Base-by-base conservation (phyloP, 1,140 invertebrate species). In the Diploscapter pachys region DNA sequence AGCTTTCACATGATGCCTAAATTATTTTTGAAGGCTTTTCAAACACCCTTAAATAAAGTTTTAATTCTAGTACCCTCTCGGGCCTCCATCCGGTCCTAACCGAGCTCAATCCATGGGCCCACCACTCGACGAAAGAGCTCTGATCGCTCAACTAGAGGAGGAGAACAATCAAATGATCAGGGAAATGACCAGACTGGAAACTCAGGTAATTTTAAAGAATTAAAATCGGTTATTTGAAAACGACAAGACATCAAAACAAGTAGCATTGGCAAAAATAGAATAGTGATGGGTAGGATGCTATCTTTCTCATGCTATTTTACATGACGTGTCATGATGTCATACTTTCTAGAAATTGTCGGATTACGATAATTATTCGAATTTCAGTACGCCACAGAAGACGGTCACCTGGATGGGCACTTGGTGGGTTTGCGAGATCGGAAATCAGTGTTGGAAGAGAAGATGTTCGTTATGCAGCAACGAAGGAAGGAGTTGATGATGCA, bases 401-500 rank as follows among this genome's bases (percentile, higher is more conserved):
- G 78, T 92, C 93, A 81, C 92, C 93, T 85, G 92, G 86, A 64
- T 88, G 89, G 13, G 90, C 95, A 98, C 88, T 87, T 98, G 61
- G 87, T 93, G 55, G 92, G 93, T 52, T 87, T 98, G 61, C 88
- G 95, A 5, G 93, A 95, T 86, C 89, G 94, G 63, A 98, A 97
- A 86, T 93, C 93, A 77, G 95, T 98, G 85, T 88, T 99, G 64
- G 96, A 99, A 86, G 91, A 90, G 0, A 93, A 97, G 84, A 89
- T 99, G 85, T 91, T 91, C 31, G 91, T 92, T 3, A 88, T 98
- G 79, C 95, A 98, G 87, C 94, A 97, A 86, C 95, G 93, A 3
- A 88, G 94, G 73, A 89, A 92, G 66, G 93, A 96, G 81, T 88
- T 97, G 31, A 96, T 97, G 93, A 92, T 93, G 55, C 95, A 98